A percentile compares a stretch with the other conserved stretches of the same genome.
These are phyloP conservation scores for Rhadinocentrus ornatus DNA, from an alignment of 2,797 vertebrate species.

Conservation along the genomic window DNA sequence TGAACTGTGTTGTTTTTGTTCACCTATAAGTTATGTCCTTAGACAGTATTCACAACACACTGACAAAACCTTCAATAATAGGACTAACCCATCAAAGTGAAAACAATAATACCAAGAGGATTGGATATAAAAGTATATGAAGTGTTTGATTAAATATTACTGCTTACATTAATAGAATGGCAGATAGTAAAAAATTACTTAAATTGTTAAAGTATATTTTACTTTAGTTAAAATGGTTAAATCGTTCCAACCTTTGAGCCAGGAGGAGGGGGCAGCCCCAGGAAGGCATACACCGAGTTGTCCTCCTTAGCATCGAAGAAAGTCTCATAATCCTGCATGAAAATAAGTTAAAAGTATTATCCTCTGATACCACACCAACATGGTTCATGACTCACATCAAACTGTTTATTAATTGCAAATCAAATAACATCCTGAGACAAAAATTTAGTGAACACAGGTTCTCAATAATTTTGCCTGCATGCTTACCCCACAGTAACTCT, in stretches of 20 bases:
- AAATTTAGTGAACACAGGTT: not conserved
- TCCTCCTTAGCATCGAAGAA: conserved; percentile 99
- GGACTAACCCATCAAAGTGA: not conserved
- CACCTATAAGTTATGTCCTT: too few relatives aligned
- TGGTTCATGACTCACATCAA: not conserved
- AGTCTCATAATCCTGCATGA: conserved; percentile 93
- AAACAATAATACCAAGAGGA: not conserved
- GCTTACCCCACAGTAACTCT: conserved; percentile 93
- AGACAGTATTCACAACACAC: not conserved
- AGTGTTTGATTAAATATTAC: not conserved
- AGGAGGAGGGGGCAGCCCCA: conserved; percentile 92
- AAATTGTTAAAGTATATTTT: not conserved
- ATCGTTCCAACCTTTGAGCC: conserved; percentile 89
- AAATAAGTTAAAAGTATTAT: conserved; percentile 3
- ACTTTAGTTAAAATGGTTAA: not conserved
- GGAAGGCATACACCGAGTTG: conserved; percentile 92
- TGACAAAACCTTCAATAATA: not conserved
- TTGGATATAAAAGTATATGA: not conserved
- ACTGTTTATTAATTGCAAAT: not conserved
- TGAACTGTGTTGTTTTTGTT: too few relatives aligned
- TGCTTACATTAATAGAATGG: not conserved
- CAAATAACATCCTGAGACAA: not conserved
- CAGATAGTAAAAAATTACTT: not conserved
- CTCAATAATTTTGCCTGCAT: not conserved
- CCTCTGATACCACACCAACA: not conserved